Conservation (phyloP, 2,797 vertebrate species). For the Sebastes cheni region DNA sequence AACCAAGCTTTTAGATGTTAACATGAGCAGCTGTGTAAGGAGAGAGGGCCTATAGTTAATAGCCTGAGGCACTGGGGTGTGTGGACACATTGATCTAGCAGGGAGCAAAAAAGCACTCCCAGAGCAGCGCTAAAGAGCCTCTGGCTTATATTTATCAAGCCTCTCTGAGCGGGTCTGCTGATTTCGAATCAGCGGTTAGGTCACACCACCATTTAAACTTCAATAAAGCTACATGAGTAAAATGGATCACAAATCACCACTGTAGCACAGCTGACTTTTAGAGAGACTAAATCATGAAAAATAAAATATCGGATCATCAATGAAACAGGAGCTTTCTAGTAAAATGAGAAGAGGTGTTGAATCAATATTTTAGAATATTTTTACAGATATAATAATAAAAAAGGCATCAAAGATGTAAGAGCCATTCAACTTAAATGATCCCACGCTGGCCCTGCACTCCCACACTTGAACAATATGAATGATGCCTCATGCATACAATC, state of each 20-base stretch:
- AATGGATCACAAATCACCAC: slow-evolving; percentile 18
- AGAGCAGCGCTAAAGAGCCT: slow-evolving; percentile 33
- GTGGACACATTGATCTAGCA: slow-evolving; percentile 39
- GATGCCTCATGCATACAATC: background rate
- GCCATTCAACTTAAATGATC: background rate
- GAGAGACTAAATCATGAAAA: slow-evolving; percentile 8
- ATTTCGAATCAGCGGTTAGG: slow-evolving; percentile 24
- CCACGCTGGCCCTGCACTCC: background rate
- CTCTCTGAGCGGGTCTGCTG: background rate
- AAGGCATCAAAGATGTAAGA: background rate
- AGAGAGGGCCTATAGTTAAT: slow-evolving; percentile 20
- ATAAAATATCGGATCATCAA: slow-evolving; percentile 5
- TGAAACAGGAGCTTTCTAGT: background rate
- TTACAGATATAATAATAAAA: background rate
- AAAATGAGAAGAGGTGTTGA: background rate
- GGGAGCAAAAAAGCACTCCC: slow-evolving; percentile 21
- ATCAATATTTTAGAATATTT: slow-evolving; percentile 26
- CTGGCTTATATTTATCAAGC: slow-evolving; percentile 45
- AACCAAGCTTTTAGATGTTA: slow-evolving; percentile 10
- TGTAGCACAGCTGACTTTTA: background rate
- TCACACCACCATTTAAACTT: slow-evolving; percentile 34
- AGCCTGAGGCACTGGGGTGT: slow-evolving; percentile 31
- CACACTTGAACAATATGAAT: background rate
- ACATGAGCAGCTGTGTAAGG: slow-evolving; percentile 15
- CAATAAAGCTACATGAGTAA: slow-evolving; percentile 6